Base-by-base conservation (phyloP, 2,888 invertebrate genomes). In the Acronicta aceris region DNA sequence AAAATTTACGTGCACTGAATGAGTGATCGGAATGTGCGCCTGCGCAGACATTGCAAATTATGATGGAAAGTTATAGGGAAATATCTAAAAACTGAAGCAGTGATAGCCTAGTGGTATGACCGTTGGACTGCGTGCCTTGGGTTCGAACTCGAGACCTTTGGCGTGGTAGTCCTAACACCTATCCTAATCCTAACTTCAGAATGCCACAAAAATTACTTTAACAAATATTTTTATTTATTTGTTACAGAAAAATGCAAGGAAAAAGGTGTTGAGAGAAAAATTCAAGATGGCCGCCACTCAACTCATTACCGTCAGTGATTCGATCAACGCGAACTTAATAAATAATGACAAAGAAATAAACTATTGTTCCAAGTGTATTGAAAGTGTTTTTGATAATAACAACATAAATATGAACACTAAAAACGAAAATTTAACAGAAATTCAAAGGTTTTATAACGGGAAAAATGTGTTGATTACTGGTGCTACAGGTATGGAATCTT, bases 391-490 rank as follows among this genome's bases (percentile, higher is more conserved):
- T 51, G 76, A 80, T 36, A 38, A 38, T 38, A 38, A 38, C 7
- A 38, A 38, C 2, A 38, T 38, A 7, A 87, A 86, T 50, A 81
- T 81, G 77, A 84, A 84, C 15, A 69, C 64, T 42, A 79, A 79
- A n/a, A 59, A 63, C n/a, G 65, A 74, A 2, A 82, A 72, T 38
- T 59, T 89, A 59, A 88, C 95, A 0, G 90, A 93, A 0, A 83
- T 96, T 8, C 96, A 96, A 74, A 85, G 90, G 73, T 96, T 96
- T 85, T 96, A 96, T 67, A 85, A 93, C 63, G 94, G 95, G 15
- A 95, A 96, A 77, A 95, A 93, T 79, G 74, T 96, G 0, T 89
- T 96, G 8, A 91, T 96, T 27, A 96, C 96, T 33, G 96, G 96
- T 53, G 96, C 94, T 30, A 96, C 96, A 69, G 96, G 96, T 95